phyloP scores from a whole-genome alignment of 2,888 invertebrate species.

The Dicyrtoma fusca region DNA sequence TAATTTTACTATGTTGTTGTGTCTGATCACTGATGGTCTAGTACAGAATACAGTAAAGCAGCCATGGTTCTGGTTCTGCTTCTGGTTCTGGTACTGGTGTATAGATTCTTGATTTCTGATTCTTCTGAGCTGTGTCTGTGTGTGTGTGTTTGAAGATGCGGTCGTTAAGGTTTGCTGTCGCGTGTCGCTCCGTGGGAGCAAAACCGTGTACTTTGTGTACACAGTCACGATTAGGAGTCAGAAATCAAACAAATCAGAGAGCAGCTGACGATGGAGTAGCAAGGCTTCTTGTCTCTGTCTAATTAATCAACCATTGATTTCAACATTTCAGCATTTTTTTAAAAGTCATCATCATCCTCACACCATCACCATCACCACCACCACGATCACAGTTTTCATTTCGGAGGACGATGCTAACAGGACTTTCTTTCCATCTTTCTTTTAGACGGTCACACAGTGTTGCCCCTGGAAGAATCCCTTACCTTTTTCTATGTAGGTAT shows the following conservation, averaged over 20 bases:
- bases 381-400: conserved; percentile 8
- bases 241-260: background rate
- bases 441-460: background rate
- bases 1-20: no score
- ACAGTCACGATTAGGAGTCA: conserved; percentile 18
- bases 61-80: no score
- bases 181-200: conserved; percentile 37
- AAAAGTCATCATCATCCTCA: conserved; percentile 31
- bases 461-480: no score
- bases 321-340: no score
- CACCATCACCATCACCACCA: background rate
- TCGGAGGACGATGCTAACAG: background rate
- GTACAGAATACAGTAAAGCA: no score
- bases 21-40: no score
- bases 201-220: conserved; percentile 10
- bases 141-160: conserved; percentile 13
- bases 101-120: background rate
- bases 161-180: conserved; percentile 37
- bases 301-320: conserved; percentile 42
- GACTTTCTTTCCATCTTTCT: background rate
- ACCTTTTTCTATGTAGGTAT: no score
- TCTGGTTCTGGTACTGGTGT: background rate
- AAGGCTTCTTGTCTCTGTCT: background rate
- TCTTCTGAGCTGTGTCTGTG: background rate
- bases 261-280: no score